phyloP scores from a whole-genome alignment of 2,888 invertebrate species.

The Ernsta delagoae region DNA sequence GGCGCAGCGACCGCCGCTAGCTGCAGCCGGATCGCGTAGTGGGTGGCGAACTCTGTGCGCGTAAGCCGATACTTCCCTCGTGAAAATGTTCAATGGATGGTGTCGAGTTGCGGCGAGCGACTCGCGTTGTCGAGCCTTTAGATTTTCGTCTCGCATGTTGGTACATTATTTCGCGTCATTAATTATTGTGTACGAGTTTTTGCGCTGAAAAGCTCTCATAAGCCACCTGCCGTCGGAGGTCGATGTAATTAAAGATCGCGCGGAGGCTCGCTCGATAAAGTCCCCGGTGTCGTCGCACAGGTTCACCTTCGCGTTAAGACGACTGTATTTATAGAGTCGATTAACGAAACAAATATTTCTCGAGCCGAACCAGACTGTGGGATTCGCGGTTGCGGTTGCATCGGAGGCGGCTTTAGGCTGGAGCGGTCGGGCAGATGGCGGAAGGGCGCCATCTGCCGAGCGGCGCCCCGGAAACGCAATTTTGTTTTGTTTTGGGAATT shows the following conservation, averaged over 20 bases:
- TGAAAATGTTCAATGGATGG: constrained; percentile 80
- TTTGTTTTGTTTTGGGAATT: constrained; percentile 69
- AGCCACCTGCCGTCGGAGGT: constrained; percentile 76
- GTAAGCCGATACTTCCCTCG: constrained; percentile 82
- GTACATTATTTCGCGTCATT: constrained; percentile 83
- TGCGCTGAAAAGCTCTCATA: constrained; percentile 64
- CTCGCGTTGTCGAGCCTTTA: constrained; percentile 73
- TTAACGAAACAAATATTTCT: constrained; percentile 47
- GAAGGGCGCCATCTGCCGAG: constrained; percentile 81
- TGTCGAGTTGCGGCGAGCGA: constrained; percentile 74
- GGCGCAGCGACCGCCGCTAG: constrained; percentile 44
- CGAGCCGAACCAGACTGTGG: constrained; percentile 7
- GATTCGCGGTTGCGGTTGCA: constrained; percentile 13
- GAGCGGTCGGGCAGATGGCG: constrained; percentile 74
- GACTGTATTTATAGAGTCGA: constrained; percentile 44
- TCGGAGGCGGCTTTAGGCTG: constrained; percentile 56
- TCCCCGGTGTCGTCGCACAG: constrained; percentile 50
- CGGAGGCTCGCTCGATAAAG: constrained; percentile 57
- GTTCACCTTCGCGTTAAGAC: constrained; percentile 65
- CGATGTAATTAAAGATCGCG: constrained; percentile 74
- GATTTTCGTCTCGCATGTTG: constrained; percentile 82
- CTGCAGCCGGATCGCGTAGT: constrained; percentile 56
- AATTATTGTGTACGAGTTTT: constrained; percentile 78
- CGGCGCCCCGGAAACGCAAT: constrained; percentile 77
- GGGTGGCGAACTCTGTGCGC: constrained; percentile 66